Evolutionary conservation across 1,140 invertebrate genomes (phyloP).

Genomic region (Wasmannia auropunctata): DNA sequence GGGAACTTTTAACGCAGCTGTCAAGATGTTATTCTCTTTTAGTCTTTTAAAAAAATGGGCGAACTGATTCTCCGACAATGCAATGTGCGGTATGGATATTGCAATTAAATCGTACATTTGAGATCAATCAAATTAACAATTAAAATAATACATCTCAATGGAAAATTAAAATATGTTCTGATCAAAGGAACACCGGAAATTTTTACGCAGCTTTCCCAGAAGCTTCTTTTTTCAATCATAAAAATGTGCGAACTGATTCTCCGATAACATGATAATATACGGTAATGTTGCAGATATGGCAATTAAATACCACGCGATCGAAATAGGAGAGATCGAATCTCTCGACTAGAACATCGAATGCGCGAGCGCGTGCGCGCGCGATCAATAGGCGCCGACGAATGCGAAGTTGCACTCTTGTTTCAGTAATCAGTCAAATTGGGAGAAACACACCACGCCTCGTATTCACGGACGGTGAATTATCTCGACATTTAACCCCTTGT

Average conservation of each 20-base stretch:
- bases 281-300: not conserved
- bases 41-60: too few species aligned
- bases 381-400: not conserved
- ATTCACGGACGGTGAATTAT: conserved; percentile 53
- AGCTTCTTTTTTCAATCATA: not conserved
- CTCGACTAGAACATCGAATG: not conserved
- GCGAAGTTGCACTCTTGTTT: conserved; percentile 19
- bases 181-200: too few species aligned
- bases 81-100: too few species aligned
- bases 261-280: not conserved
- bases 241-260: not conserved
- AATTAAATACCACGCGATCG: not conserved
- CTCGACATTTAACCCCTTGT: conserved; percentile 57
- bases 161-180: too few species aligned
- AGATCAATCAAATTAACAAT: not conserved
- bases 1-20: too few species aligned
- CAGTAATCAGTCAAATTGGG: conserved; percentile 49
- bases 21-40: too few species aligned
- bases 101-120: not conserved
- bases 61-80: too few species aligned
- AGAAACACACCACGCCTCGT: conserved; percentile 51
- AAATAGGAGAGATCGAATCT: conserved; percentile 18
- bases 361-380: not conserved
- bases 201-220: not conserved
- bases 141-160: not conserved